Evolutionary conservation across 1,140 invertebrate species (phyloP).

Genomic region (Drosophila ercepeae): DNA sequence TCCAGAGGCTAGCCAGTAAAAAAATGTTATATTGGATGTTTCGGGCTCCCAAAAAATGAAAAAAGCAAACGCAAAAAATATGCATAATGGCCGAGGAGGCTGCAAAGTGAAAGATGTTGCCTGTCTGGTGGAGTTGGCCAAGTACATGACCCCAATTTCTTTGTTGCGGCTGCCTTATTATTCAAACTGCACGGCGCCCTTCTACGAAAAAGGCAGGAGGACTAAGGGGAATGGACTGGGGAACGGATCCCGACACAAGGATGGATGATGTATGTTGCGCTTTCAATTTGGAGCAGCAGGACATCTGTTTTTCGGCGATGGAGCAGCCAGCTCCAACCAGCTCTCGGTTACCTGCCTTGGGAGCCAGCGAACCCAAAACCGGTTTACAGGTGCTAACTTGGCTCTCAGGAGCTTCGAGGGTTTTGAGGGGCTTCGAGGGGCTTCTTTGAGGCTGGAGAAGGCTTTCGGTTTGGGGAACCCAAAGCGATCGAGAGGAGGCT

Average conservation of each 20-base stretch:
- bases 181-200: conserved; percentile 58
- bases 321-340: conserved; percentile 1
- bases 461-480: background rate
- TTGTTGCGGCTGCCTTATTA: conserved; percentile 43
- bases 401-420: conserved; percentile 12
- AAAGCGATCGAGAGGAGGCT: conserved; percentile 31
- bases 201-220: background rate
- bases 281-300: conserved; percentile 83
- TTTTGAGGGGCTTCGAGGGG: too few relatives aligned
- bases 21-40: conserved; percentile 22
- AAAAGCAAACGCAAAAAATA: conserved; percentile 41
- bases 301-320: conserved; percentile 72
- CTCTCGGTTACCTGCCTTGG: conserved; percentile 27
- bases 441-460: background rate
- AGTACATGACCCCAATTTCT: conserved; percentile 83
- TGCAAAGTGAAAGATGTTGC: conserved; percentile 60
- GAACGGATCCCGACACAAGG: conserved; percentile 22
- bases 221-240: background rate
- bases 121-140: conserved; percentile 23
- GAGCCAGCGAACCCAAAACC: conserved; percentile 31
- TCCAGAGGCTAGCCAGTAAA: conserved; percentile 20
- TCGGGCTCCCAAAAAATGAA: conserved; percentile 9
- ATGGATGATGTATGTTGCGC: conserved; percentile 81
- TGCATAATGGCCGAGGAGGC: conserved; percentile 29
- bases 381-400: conserved; percentile 80